A percentile compares a stretch with the other conserved stretches of the same genome.
Conservation (phyloP, 1,140 invertebrate genomes). For the Trichonephila clavata region DNA sequence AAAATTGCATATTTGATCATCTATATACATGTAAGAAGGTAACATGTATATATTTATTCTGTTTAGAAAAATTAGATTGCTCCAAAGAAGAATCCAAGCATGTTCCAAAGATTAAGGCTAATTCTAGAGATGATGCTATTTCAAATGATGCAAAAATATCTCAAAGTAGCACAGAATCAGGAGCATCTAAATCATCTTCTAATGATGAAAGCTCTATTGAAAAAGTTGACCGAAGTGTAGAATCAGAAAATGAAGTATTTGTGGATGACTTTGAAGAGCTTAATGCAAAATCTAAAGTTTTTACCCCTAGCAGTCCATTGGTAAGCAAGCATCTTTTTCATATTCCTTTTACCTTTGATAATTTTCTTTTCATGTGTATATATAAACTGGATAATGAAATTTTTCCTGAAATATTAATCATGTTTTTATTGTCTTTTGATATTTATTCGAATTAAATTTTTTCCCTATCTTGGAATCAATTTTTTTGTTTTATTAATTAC, state of each 20-base stretch:
- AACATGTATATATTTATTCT: neutral
- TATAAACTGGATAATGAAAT: neutral
- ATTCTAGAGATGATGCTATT: neutral
- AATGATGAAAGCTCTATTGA: neutral
- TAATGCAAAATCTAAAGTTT: neutral
- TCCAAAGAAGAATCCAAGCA: neutral
- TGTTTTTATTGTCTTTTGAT: too few relatives aligned
- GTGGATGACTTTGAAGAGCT: conserved; percentile 74
- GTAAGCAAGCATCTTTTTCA: neutral
- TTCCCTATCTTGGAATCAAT: too few relatives aligned
- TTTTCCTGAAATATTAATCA: neutral
- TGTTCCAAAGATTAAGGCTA: neutral
- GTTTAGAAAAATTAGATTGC: neutral
- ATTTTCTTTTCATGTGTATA: neutral
- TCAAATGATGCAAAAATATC: neutral
- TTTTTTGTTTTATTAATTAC: too few relatives aligned
- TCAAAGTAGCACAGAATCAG: neutral
- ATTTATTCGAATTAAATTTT: too few relatives aligned
- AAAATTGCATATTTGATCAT: neutral
- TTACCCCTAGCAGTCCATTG: neutral
- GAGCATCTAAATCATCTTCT: neutral
- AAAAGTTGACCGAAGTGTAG: conserved; percentile 51
- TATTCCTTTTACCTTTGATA: neutral
- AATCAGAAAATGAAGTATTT: conserved; percentile 76
- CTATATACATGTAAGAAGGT: neutral